phyloP scores from a whole-genome alignment of 2,888 invertebrate genomes.

The Leptogaster cylindrica region DNA sequence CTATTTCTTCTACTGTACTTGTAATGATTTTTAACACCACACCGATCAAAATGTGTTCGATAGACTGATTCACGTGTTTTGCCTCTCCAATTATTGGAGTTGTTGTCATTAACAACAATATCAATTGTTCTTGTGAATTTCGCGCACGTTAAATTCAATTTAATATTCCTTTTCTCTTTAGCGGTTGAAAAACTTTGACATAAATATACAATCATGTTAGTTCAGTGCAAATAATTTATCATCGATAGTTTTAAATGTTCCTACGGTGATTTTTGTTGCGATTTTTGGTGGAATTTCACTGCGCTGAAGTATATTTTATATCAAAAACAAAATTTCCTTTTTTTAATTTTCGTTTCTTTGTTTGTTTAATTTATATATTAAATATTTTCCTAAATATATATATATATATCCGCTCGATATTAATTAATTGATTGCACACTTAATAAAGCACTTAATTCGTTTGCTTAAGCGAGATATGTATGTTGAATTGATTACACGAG shows the following conservation, averaged over 20 bases:
- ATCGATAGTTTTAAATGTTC: conserved; percentile 43
- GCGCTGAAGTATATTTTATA: too few relatives aligned
- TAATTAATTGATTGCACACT: conserved; percentile 45
- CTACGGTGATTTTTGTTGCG: conserved; percentile 4
- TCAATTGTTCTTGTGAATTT: conserved; percentile 11
- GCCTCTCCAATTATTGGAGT: not conserved
- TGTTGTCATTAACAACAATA: too few relatives aligned
- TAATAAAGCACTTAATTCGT: conserved; percentile 46
- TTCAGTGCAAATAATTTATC: conserved; percentile 41
- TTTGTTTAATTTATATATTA: conserved; percentile 27
- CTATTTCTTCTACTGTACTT: conserved; percentile 43
- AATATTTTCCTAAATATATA: conserved; percentile 23
- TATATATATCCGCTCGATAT: conserved; percentile 21
- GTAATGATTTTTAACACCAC: conserved; percentile 44
- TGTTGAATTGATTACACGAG: conserved; percentile 28
- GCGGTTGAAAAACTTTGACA: conserved; percentile 41
- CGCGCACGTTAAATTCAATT: conserved; percentile 13
- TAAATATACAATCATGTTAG: conserved; percentile 47
- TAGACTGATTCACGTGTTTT: too few relatives aligned
- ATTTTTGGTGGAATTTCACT: too few relatives aligned
- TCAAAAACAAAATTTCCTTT: too few relatives aligned
- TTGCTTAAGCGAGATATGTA: conserved; percentile 38
- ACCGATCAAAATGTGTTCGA: conserved; percentile 28
- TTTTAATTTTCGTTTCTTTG: conserved; percentile 8
- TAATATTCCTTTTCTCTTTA: conserved; percentile 37